These are phyloP conservation scores for Monoplex corrugatus DNA, from an alignment of 2,888 invertebrate species.

Conservation along the genomic window DNA sequence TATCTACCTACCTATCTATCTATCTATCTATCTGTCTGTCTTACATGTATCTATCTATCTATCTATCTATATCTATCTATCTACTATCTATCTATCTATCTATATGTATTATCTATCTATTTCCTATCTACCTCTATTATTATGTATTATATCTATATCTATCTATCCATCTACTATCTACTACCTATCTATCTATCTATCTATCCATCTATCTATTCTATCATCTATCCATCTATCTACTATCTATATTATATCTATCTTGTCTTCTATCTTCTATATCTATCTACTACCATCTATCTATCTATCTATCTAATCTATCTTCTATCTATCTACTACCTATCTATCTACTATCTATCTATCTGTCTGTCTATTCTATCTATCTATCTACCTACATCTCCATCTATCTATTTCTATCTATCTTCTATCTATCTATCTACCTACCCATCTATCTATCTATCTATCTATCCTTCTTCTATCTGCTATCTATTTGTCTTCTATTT, in stretches of 20 bases:
- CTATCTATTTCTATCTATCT: neutral
- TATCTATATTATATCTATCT: too few species aligned
- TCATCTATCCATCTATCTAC: neutral
- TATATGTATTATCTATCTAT: too few species aligned
- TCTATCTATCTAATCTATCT: neutral
- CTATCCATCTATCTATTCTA: neutral
- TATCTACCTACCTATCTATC: too few species aligned
- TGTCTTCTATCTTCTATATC: neutral
- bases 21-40: too few species aligned
- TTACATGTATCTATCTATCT: too few species aligned
- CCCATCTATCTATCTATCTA: neutral
- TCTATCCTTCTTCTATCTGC: too few species aligned
- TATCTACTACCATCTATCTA: neutral
- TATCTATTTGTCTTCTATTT: too few species aligned
- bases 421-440: neutral
- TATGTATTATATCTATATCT: too few species aligned
- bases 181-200: neutral
- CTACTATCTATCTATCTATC: too few species aligned
- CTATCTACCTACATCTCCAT: neutral
- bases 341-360: neutral
- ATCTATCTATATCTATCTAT: too few species aligned
- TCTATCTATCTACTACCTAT: neutral
- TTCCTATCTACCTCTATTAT: too few species aligned
- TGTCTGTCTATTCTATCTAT: neutral
- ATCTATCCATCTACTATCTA: neutral